Conservation (phyloP, 1,140 invertebrate species). For the Anastrepha ludens region DNA sequence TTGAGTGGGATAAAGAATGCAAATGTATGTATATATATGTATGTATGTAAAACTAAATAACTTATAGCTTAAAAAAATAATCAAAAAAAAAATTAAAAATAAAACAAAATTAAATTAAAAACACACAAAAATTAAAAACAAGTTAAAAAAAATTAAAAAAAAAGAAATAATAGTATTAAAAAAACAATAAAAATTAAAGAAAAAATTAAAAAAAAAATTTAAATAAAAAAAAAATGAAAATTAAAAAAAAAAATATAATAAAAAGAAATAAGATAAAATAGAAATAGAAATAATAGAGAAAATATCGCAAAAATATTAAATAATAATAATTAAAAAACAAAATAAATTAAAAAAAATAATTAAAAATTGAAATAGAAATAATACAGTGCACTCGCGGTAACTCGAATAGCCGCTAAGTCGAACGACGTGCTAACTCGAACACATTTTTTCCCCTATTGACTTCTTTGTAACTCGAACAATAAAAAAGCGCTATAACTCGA, state of each 20-base stretch:
- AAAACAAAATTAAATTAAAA: neutral
- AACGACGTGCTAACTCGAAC: too few relatives aligned
- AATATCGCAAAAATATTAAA: slow-evolving; percentile 25
- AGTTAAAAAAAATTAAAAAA: slow-evolving; percentile 5
- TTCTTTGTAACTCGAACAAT: too few relatives aligned
- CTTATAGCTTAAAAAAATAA: slow-evolving; percentile 15
- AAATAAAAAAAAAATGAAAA: neutral
- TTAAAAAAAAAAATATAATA: neutral
- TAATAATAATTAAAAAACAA: neutral
- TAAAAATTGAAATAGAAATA: slow-evolving; percentile 9
- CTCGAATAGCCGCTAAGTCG: too few relatives aligned
- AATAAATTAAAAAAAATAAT: slow-evolving; percentile 20
- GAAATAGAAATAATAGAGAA: neutral
- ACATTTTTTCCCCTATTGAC: too few relatives aligned
- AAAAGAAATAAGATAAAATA: slow-evolving; percentile 18
- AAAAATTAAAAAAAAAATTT: neutral
- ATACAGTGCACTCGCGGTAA: too few relatives aligned
- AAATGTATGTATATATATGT: too few relatives aligned
- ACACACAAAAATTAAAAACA: neutral
- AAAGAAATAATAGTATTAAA: neutral
- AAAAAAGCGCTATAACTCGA: too few relatives aligned
- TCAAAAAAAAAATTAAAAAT: neutral
- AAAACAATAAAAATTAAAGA: neutral
- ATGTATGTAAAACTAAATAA: neutral
- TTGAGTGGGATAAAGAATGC: too few relatives aligned